Conservation (phyloP, 2,797 vertebrate species). For the Poeciliopsis paucimaculata region DNA sequence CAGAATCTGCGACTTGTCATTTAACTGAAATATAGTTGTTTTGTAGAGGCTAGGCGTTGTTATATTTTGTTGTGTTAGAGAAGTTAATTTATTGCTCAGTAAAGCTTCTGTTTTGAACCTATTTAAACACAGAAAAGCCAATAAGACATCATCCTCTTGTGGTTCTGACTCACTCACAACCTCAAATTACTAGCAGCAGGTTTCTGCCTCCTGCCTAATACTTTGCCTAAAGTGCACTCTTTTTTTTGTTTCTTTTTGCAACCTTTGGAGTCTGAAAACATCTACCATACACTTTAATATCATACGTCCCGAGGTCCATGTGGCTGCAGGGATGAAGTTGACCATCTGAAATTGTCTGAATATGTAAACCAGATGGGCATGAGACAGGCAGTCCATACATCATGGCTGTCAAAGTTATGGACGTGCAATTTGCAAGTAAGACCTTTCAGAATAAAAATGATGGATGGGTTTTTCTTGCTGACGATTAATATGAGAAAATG, state of each 20-base stretch:
- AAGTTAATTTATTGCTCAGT: background rate
- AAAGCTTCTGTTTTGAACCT: background rate
- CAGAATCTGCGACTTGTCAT: background rate
- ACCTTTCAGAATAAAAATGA: conserved; percentile 55
- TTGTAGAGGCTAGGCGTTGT: background rate
- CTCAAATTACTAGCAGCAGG: conserved; percentile 39
- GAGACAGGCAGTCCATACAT: conserved; percentile 30
- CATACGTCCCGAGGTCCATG: conserved; percentile 46
- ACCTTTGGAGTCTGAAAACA: conserved; percentile 33
- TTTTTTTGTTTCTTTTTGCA: conserved; percentile 18
- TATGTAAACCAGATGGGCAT: conserved; percentile 66
- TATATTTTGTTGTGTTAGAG: background rate
- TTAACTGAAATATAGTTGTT: background rate
- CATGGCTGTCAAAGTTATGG: conserved; percentile 44
- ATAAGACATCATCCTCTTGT: conserved; percentile 30
- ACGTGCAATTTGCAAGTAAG: conserved; percentile 47
- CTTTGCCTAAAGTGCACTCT: background rate
- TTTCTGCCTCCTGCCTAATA: conserved; percentile 23
- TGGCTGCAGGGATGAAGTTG: conserved; percentile 44
- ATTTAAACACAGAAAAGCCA: conserved; percentile 8
- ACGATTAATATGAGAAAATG: conserved; percentile 43
- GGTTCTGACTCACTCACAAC: conserved; percentile 32
- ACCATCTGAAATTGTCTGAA: conserved; percentile 58
- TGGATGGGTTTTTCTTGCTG: conserved; percentile 60
- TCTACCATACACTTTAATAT: conserved; percentile 45